Base-by-base conservation (phyloP, 2,888 invertebrate genomes). In the Gisinianus flammeolus region DNA sequence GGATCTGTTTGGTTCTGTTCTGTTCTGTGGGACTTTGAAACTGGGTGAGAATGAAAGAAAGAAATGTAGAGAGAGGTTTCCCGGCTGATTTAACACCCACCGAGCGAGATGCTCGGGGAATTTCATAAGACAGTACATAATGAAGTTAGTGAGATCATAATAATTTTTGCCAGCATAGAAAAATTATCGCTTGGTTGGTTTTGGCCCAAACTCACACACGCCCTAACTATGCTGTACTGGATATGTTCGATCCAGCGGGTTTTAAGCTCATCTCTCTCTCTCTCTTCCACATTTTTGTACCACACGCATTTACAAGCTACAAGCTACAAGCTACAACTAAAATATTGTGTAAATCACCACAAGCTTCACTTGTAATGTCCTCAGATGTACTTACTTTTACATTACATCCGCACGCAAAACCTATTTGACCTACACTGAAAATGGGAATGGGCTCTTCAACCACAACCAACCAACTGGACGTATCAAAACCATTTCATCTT, bases 41-140 rank as follows among this genome's bases (percentile, higher is more conserved):
- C 8, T 16, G 3, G 19, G 6, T 12, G 44, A 44, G 44, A 44
- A 24, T 26, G 62, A 2, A 62, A 28, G 62, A 62, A 24, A 62
- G 4, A 24, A 24, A 62, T 22, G 24, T 22, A 24, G 62, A 24
- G 28, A 28, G 28, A 2, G 72, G 28, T 44, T 64, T 35, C 64
- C 33, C 28, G 73, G 73, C 52, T 74, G 64, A 74, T 74, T 74
- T 74, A 74, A 74, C 52, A 74, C 64, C 44, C 44, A 62, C 44
- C 64, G 64, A 74, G 66, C 58, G 56, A 72, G 44, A 44, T 66
- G 33, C 67, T 31, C 2, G 33, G 73, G 64, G 64, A 64, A 35
- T 64, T 74, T 74, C 73, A 66, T 64, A 74, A 74, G 73, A 74
- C 64, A 26, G 58, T 74, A 64, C 66, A 64, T 74, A 74, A 74